Conservation (phyloP, 2,113 vertebrate species). For the Eidolon helvum region DNA sequence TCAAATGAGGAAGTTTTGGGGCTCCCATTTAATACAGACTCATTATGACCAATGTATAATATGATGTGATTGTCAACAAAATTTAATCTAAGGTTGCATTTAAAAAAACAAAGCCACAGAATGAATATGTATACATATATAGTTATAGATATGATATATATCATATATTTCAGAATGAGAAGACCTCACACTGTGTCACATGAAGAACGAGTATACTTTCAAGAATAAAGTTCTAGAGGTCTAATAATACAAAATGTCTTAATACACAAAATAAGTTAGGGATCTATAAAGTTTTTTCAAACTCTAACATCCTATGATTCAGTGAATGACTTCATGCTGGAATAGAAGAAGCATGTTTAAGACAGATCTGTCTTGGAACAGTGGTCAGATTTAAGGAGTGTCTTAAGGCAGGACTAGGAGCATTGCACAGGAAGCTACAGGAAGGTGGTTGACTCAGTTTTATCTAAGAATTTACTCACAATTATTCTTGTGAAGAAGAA, state of each 20-base stretch:
- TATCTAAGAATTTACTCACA: neutral
- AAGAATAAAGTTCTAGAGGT: neutral
- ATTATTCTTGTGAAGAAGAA: neutral
- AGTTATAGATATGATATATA: neutral
- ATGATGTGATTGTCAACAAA: neutral
- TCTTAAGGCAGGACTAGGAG: neutral
- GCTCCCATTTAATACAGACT: neutral
- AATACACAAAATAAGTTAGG: neutral
- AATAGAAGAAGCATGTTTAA: neutral
- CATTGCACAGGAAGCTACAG: neutral
- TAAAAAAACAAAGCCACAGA: neutral
- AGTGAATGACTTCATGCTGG: neutral
- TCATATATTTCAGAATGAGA: neutral
- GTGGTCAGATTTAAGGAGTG: neutral
- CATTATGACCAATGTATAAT: neutral
- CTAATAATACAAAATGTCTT: neutral
- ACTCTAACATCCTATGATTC: neutral
- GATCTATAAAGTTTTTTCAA: neutral
- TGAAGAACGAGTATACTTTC: neutral
- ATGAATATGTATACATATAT: neutral
- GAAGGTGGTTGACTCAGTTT: neutral
- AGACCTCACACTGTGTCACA: neutral
- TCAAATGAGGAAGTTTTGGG: neutral
- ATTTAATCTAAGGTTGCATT: neutral
- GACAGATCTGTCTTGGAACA: neutral